Evolutionary conservation across 2,888 invertebrate genomes (phyloP).

Genomic region (Ephialtes manifestator): DNA sequence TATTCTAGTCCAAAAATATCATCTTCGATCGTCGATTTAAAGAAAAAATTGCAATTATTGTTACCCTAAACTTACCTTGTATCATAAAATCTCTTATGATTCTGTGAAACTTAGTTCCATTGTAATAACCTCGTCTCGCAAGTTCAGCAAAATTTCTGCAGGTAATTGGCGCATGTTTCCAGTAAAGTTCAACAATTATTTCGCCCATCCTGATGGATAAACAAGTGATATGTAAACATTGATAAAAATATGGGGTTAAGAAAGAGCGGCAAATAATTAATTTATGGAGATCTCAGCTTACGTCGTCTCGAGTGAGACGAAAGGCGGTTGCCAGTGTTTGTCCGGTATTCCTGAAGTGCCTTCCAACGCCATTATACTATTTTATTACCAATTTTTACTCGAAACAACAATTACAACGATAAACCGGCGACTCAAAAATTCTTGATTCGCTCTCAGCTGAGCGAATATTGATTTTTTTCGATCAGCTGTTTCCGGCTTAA

Average conservation of each 20-base stretch:
- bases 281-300: constrained; percentile 86
- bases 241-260: not conserved
- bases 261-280: not conserved
- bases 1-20: too few species aligned
- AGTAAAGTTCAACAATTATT: constrained; percentile 96
- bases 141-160: constrained; percentile 99
- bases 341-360: constrained; percentile 92
- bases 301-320: constrained; percentile 94
- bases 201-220: constrained; percentile 94
- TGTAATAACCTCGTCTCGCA: constrained; percentile 97
- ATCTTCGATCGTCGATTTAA: too few species aligned
- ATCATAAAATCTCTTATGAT: constrained; percentile 98
- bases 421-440: too few species aligned
- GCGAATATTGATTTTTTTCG: too few species aligned
- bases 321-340: constrained; percentile 95
- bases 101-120: constrained; percentile 98
- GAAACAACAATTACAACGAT: too few species aligned
- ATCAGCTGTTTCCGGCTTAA: too few species aligned
- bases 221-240: constrained; percentile 5
- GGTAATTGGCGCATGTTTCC: constrained; percentile 99
- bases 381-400: not conserved
- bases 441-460: too few species aligned
- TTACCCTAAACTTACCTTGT: constrained; percentile 87
- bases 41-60: not conserved
- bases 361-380: constrained; percentile 83